Evolutionary conservation across 2,113 vertebrate genomes (phyloP).

Genomic region (Myiagra hebetior): DNA sequence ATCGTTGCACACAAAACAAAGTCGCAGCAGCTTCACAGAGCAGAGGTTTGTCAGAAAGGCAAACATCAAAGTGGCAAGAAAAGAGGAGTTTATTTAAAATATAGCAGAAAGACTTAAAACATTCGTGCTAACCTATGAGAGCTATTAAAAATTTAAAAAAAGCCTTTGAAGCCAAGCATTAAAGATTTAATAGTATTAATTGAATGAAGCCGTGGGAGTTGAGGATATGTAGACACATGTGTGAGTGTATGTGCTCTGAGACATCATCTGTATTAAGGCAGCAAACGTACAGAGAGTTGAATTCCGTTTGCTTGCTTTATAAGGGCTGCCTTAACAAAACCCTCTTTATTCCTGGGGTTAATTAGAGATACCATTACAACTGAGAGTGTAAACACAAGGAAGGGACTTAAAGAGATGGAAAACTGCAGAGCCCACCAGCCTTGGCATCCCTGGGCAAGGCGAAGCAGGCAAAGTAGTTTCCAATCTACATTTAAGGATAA

Average conservation of each 20-base stretch:
- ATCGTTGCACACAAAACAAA: neutral
- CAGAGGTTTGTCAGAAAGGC: neutral
- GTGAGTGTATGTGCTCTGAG: slow-evolving; percentile 5
- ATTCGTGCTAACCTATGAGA: slow-evolving; percentile 1
- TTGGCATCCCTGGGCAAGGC: neutral
- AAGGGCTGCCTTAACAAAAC: neutral
- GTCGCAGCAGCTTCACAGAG: neutral
- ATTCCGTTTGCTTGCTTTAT: neutral
- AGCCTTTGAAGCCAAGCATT: slow-evolving; percentile 60
- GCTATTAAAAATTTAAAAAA: slow-evolving; percentile 39
- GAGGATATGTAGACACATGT: slow-evolving; percentile 53
- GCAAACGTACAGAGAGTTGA: neutral
- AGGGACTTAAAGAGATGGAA: neutral
- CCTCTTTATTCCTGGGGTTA: neutral
- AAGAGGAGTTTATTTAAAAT: slow-evolving; percentile 54
- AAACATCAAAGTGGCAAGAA: slow-evolving; percentile 45
- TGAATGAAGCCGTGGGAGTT: slow-evolving; percentile 49
- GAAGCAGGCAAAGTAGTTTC: neutral
- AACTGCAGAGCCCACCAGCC: neutral
- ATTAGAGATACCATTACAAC: neutral
- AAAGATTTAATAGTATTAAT: slow-evolving; percentile 65
- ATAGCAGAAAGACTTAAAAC: slow-evolving; percentile 17
- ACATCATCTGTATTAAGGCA: neutral
- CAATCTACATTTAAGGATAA: neutral
- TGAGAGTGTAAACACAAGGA: neutral